Conservation (phyloP, 2,797 vertebrate species). For the Kryptolebias ocellatus region DNA sequence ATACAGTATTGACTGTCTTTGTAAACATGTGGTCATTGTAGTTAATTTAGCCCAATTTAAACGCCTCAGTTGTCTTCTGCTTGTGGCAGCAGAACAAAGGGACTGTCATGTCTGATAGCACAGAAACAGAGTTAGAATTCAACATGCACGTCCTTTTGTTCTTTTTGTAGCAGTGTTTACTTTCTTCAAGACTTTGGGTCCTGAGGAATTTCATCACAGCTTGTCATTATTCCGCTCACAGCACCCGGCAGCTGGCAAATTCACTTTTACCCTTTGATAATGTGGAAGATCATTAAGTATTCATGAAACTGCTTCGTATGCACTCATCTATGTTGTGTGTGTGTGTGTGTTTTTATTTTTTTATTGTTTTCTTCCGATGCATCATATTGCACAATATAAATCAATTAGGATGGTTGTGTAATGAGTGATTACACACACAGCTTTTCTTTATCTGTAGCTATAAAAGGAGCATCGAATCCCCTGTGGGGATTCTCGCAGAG, state of each 20-base stretch:
- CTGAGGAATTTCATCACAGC: conserved; percentile 68
- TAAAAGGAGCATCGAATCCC: conserved; percentile 53
- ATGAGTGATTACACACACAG: conserved; percentile 60
- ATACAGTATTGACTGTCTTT: not conserved
- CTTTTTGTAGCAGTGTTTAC: conserved; percentile 50
- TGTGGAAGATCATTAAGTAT: conserved; percentile 76
- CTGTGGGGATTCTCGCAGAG: conserved; percentile 53
- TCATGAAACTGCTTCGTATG: conserved; percentile 70
- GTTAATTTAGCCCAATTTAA: conserved; percentile 27
- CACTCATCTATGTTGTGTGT: conserved; percentile 50
- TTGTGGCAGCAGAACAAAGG: conserved; percentile 10
- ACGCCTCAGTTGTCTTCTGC: conserved; percentile 15
- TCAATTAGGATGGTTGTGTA: conserved; percentile 65
- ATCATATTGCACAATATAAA: conserved; percentile 55
- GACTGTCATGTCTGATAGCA: conserved; percentile 4
- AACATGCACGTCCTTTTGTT: conserved; percentile 54
- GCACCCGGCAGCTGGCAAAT: conserved; percentile 71
- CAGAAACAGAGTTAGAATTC: conserved; percentile 15
- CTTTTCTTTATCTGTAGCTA: conserved; percentile 59
- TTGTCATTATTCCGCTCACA: conserved; percentile 74
- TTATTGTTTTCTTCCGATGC: conserved; percentile 32
- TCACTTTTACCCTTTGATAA: conserved; percentile 78
- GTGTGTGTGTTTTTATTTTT: conserved; percentile 35
- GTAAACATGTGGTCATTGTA: not conserved
- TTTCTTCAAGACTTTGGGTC: conserved; percentile 52